Percentiles rank a stretch among this genome's conserved stretches.
These are phyloP conservation scores for Sesamia inferens DNA, from an alignment of 2,888 invertebrate genomes.

Conservation along the genomic window DNA sequence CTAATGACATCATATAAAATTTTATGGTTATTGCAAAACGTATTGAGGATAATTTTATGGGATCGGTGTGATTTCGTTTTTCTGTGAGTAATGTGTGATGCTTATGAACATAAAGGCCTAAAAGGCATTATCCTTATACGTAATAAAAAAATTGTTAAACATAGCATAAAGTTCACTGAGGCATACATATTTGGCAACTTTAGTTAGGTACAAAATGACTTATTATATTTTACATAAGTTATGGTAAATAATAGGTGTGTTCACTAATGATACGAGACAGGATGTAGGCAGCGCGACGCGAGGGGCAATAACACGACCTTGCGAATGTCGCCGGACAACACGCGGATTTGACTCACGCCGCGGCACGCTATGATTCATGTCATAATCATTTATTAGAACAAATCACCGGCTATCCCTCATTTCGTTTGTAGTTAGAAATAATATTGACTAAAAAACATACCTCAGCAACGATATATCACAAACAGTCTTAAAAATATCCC, in stretches of 20 bases:
- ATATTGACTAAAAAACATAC: slow-evolving; percentile 60
- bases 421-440: slow-evolving; percentile 39
- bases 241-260: slow-evolving; percentile 53
- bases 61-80: slow-evolving; percentile 18
- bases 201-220: slow-evolving; percentile 27
- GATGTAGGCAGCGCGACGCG: slow-evolving; percentile 67
- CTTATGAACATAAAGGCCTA: slow-evolving; percentile 17
- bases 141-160: slow-evolving; percentile 33
- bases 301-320: slow-evolving; percentile 81
- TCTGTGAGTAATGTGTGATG: slow-evolving; percentile 19
- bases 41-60: slow-evolving; percentile 23
- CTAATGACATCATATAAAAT: slow-evolving; percentile 41
- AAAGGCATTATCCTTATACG: slow-evolving; percentile 5
- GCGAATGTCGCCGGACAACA: slow-evolving; percentile 79
- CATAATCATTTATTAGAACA: slow-evolving; percentile 59
- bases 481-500: slow-evolving; percentile 67
- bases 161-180: slow-evolving; percentile 8
- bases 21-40: slow-evolving; percentile 47
- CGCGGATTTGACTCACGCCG: slow-evolving; percentile 73
- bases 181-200: slow-evolving; percentile 12
- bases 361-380: slow-evolving; percentile 73
- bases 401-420: slow-evolving; percentile 40
- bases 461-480: slow-evolving; percentile 39
- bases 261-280: slow-evolving; percentile 63
- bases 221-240: slow-evolving; percentile 25